Conservation (phyloP, 1,140 invertebrate species). For the Hetaerina americana region DNA sequence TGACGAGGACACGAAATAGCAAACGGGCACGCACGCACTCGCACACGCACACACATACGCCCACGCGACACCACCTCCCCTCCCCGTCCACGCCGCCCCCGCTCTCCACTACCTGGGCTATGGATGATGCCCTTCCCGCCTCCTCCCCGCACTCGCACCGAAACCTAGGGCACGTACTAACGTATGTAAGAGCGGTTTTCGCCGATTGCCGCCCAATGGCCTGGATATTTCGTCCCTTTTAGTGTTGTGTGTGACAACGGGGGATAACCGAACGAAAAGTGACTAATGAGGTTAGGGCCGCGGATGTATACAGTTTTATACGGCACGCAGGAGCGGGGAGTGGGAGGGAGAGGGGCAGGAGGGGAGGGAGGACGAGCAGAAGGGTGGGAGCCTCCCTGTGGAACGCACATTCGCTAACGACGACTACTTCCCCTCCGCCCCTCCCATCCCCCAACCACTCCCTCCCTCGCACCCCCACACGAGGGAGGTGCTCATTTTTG, state of each 20-base stretch:
- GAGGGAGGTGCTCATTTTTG: neutral
- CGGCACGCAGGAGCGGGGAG: conserved; percentile 8
- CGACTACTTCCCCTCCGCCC: neutral
- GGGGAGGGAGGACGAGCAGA: too few species aligned
- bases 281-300: conserved; percentile 26
- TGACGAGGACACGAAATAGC: too few species aligned
- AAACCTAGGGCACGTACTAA: too few species aligned
- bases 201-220: conserved; percentile 7
- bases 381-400: too few species aligned
- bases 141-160: too few species aligned
- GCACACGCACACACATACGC: neutral
- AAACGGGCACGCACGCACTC: too few species aligned
- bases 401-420: too few species aligned
- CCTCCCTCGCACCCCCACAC: neutral
- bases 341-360: neutral
- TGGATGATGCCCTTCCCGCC: too few species aligned
- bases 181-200: neutral
- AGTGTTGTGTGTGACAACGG: conserved; percentile 15
- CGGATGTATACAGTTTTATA: conserved; percentile 23
- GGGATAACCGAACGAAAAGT: conserved; percentile 27
- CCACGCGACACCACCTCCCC: too few species aligned
- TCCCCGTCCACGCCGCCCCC: too few species aligned
- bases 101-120: too few species aligned
- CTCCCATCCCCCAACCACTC: neutral
- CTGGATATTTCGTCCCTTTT: conserved; percentile 10